Evolutionary conservation across 1,140 invertebrate genomes (phyloP).

Genomic region (Drosophila pallidifrons): DNA sequence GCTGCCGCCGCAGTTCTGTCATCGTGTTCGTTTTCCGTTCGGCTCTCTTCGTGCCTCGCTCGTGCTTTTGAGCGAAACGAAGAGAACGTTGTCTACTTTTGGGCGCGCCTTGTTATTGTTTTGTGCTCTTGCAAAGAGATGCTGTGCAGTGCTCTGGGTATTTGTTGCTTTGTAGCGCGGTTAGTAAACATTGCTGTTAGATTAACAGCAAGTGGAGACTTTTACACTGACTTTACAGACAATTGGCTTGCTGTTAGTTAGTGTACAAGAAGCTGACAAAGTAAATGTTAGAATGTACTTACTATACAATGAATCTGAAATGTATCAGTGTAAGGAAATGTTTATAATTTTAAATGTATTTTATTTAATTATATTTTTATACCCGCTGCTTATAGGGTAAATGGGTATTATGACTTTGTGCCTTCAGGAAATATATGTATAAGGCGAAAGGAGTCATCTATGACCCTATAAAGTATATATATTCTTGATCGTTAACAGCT

Average conservation of each 20-base stretch:
- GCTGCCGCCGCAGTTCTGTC: constrained; percentile 13
- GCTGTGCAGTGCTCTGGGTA: constrained; percentile 3
- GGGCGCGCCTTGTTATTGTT: constrained; percentile 57
- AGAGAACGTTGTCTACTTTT: constrained; percentile 13
- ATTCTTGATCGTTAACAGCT: no score
- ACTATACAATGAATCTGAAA: no score
- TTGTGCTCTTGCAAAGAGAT: constrained; percentile 12
- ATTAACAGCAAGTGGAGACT: constrained; percentile 57
- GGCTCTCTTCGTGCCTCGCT: constrained; percentile 4
- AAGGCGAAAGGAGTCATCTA: no score
- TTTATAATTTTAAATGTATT: no score
- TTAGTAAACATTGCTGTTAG: constrained; percentile 22
- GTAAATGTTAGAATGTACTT: no score
- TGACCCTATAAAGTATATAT: no score
- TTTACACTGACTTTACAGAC: constrained; percentile 4
- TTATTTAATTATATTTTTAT: no score
- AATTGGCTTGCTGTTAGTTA: not conserved
- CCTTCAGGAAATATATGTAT: no score
- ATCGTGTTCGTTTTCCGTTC: constrained; percentile 30
- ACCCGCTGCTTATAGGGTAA: no score
- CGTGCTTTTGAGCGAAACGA: constrained; percentile 17
- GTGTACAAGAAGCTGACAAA: no score
- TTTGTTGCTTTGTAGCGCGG: constrained; percentile 68
- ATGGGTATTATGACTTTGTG: no score
- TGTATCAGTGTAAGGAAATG: no score